Conservation (phyloP, 2,888 invertebrate species). For the Stenolophus ochropezus region DNA sequence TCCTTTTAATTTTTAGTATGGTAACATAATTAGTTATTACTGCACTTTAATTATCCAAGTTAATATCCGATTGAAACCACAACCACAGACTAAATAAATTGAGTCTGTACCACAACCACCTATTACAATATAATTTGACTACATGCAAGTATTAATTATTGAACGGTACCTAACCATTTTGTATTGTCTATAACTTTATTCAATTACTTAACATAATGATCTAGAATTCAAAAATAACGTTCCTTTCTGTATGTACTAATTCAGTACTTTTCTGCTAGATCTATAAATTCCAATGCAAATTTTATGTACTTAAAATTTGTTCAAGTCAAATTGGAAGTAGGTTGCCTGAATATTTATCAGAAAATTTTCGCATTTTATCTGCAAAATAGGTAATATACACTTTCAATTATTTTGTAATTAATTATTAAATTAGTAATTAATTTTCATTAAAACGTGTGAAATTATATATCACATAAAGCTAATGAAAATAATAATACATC, state of each 20-base stretch:
- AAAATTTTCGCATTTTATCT: background rate
- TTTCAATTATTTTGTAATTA: background rate
- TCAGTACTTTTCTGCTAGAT: background rate
- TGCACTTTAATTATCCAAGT: background rate
- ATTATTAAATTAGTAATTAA: constrained; percentile 9
- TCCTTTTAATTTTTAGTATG: too few relatives aligned
- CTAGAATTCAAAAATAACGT: too few relatives aligned
- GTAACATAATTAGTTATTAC: background rate
- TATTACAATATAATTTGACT: too few relatives aligned
- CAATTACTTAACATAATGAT: too few relatives aligned
- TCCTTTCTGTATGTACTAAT: background rate
- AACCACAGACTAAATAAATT: too few relatives aligned
- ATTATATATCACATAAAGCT: background rate
- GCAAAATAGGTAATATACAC: background rate
- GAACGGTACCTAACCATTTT: too few relatives aligned
- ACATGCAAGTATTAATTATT: too few relatives aligned
- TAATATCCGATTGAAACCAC: background rate
- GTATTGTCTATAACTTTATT: too few relatives aligned
- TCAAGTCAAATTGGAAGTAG: background rate
- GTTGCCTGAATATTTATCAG: background rate
- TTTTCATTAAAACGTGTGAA: constrained; percentile 14
- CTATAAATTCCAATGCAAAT: background rate
- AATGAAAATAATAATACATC: background rate
- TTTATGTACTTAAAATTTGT: background rate
- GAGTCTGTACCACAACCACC: background rate